Evolutionary conservation across 2,113 vertebrate genomes (phyloP), one percentile per base, ranked within the genome.

Genomic region (Rhizomys pruinosus): DNA sequence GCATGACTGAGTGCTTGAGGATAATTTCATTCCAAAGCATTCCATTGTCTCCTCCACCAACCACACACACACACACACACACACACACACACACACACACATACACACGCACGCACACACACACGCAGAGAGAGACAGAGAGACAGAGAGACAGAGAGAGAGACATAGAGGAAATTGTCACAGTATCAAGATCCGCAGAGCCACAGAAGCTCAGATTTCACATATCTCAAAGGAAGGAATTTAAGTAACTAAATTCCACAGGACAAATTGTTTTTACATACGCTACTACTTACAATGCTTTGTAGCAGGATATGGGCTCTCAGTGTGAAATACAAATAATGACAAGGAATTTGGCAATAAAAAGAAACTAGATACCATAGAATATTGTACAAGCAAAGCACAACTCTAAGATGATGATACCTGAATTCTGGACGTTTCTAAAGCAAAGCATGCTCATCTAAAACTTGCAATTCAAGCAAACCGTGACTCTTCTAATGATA

Each of bases 321-420:
- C 85, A 84, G 64, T 84, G 39, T 94, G 93, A 96, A 95, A 95
- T 91, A 95, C 94, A 74, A 95, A 89, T 88, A 90, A 90, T 86
- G 69, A 94, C n/a, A 87, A 96, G 8, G 29, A 19, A 88, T 92
- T 95, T 94, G 47, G 42, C 87, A 93, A 82, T 84, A 61, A 90
- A 91, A 96, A 95, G 61, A 93, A 95, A 73, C 68, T 84, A 55
- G 74, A 82, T 66, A 74, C 6, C 57, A 7, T 64, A 84, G 92
- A 96, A 86, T 93, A 85, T 34, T 86, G 15, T 87, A n/a, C 77
- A 57, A 79, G 42, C 19, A 93, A 79, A 85, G 42, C 47, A 2
- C 81, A 72, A 7, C 32, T 79, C 29, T 79, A 76, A 90, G 69
- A 90, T 80, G 81, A 93, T 42, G 19, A 84, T 27, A 47, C n/a